A percentile compares a stretch with the other conserved stretches of the same genome.
These are phyloP conservation scores for Siderastrea siderea DNA, from an alignment of 92 coral and sea anemone genomes.

Conservation along the genomic window DNA sequence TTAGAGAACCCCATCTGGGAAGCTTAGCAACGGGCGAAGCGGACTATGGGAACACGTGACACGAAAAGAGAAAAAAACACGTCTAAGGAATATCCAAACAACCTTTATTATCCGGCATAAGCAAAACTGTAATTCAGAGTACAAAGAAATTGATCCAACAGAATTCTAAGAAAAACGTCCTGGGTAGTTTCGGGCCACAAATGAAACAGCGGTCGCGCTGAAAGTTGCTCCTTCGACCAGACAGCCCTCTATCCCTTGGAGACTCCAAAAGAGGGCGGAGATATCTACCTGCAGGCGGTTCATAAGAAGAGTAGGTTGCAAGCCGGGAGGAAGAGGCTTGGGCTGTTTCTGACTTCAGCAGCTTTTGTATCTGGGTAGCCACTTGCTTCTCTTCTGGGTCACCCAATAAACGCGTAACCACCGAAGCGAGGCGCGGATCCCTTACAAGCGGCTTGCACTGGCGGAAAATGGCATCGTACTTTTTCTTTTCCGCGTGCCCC, in stretches of 20 bases:
- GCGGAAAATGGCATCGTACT: constrained; percentile 8
- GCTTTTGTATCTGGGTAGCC: constrained; percentile 1
- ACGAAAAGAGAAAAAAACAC: no score
- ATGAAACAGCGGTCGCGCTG: neutral
- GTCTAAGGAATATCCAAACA: no score
- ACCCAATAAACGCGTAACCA: constrained; percentile 6
- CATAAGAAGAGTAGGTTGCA: neutral
- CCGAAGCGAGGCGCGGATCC: neutral
- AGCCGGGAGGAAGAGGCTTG: constrained; percentile 9
- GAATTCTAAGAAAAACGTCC: neutral
- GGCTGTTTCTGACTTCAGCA: constrained; percentile 1
- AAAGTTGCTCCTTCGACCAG: neutral
- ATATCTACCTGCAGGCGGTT: neutral
- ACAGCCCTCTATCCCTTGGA: neutral
- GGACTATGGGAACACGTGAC: no score
- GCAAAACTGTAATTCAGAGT: neutral
- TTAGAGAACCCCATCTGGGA: no score
- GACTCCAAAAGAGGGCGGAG: constrained; percentile 9
- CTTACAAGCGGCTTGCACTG: constrained; percentile 12
- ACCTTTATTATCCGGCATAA: neutral
- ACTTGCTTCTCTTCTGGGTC: constrained; percentile 11
- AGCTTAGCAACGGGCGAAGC: no score
- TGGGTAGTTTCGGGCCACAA: neutral
- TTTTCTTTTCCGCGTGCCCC: neutral
- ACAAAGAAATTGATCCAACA: neutral